Evolutionary conservation across 2,113 vertebrate genomes (phyloP), one percentile per base, ranked within the genome.

Genomic region (Mesembrinibis cayennensis): DNA sequence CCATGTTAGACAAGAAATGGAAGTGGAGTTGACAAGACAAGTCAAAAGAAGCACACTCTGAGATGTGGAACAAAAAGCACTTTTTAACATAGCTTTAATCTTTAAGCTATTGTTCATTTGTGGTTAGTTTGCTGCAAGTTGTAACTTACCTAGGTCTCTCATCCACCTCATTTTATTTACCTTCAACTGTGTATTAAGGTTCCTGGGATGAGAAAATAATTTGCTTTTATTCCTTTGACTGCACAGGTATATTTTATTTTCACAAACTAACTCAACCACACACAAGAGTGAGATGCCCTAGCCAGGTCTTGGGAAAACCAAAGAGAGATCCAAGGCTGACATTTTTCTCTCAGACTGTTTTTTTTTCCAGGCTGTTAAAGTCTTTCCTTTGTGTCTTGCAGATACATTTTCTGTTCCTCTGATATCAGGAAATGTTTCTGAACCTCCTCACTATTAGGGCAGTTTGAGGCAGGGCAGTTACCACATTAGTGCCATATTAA

Each of bases 401-500:
- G 56, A 61, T 56, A 20, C 0, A 3, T 59, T 27, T 78, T 38
- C n/a, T 22, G 14, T 45, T 85, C 7, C 44, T 72, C 27, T 88
- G 62, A 23, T 62, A 66, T 4, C 7, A 47, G 32, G 29, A 92
- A 62, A 49, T 34, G 17, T 25, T 16, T 62, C 42, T 77, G 40
- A 72, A 49, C 20, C 17, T 76, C 27, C 21, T 74, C 10, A 30
- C 45, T 70, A 2, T 45, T 36, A 22, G 16, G 36, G 16, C 45
- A 79, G 32, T 36, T 65, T 59, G 30, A 13, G 32, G 26, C 26
- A 47, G 16, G 12, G 16, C 8, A 69, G 23, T 38, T 72, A 32
- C 11, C 9, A 30, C 2, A 1, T 44, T 65, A 58, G 7, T 40
- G 52, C n/a, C 0, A 0, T 34, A 18, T 52, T 89, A n/a, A 25